These are phyloP conservation scores for Aegithalos caudatus DNA, from an alignment of 2,113 vertebrate species.

Conservation along the genomic window DNA sequence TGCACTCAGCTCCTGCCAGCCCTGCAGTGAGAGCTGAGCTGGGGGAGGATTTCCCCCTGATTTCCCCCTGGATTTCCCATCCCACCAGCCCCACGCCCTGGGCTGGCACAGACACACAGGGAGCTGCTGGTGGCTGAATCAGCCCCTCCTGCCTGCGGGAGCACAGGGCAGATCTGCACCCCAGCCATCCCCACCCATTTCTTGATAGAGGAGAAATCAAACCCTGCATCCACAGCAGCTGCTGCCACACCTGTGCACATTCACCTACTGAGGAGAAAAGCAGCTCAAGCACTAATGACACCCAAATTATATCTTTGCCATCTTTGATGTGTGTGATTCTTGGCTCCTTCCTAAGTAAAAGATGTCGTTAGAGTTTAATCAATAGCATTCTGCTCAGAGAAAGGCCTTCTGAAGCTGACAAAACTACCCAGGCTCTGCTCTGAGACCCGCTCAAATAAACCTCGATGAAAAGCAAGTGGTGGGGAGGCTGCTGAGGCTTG, in stretches of 20 bases:
- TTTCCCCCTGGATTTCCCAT: neutral
- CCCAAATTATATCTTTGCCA: neutral
- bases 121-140: neutral
- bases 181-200: neutral
- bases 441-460: neutral
- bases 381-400: slow-evolving; percentile 27
- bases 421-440: neutral
- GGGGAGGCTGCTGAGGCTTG: neutral
- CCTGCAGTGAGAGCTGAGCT: neutral
- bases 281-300: slow-evolving; percentile 13
- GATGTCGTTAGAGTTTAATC: slow-evolving; percentile 21
- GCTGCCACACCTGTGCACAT: neutral
- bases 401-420: slow-evolving; percentile 5
- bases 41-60: neutral
- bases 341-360: neutral
- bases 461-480: neutral
- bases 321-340: neutral
- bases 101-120: neutral
- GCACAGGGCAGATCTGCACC: neutral
- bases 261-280: neutral
- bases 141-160: neutral
- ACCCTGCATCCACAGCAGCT: neutral
- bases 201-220: neutral
- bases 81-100: accelerated
- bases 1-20: accelerated